Conservation (phyloP, 1,140 invertebrate species). For the Papilio dardanus region DNA sequence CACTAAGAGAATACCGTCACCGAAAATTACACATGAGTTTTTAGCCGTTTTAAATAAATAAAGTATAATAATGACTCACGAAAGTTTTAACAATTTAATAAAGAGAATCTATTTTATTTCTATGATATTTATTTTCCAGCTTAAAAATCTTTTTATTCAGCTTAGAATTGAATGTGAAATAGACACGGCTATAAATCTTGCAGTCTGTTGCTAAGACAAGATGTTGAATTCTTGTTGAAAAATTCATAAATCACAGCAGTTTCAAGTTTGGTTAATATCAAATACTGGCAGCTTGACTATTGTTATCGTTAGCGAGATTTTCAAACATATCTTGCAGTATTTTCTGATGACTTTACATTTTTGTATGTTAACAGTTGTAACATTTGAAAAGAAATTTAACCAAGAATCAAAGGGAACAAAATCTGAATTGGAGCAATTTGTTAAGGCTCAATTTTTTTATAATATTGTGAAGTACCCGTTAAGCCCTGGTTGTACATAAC, state of each 20-base stretch:
- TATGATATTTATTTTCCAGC: neutral
- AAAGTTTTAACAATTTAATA: too few species aligned
- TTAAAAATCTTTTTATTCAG: neutral
- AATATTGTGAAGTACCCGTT: too few species aligned
- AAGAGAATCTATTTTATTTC: too few species aligned
- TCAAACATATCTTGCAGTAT: neutral
- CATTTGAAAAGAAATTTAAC: too few species aligned
- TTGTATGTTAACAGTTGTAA: neutral
- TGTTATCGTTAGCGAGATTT: neutral
- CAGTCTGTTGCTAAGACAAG: neutral
- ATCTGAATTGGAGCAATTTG: neutral
- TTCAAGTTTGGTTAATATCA: neutral
- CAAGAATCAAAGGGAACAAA: neutral
- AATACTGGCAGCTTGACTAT: neutral
- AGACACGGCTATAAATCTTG: neutral
- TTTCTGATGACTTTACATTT: neutral
- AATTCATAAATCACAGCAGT: slow-evolving; percentile 4
- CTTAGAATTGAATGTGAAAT: neutral
- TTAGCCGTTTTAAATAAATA: too few species aligned
- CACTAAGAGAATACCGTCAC: too few species aligned
- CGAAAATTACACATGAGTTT: too few species aligned
- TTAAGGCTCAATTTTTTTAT: too few species aligned
- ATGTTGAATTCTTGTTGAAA: neutral
- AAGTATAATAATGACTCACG: too few species aligned
- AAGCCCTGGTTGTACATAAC: too few species aligned